Evolutionary conservation across 2,113 vertebrate species (phyloP).

Genomic region (Ammodytes marinus): DNA sequence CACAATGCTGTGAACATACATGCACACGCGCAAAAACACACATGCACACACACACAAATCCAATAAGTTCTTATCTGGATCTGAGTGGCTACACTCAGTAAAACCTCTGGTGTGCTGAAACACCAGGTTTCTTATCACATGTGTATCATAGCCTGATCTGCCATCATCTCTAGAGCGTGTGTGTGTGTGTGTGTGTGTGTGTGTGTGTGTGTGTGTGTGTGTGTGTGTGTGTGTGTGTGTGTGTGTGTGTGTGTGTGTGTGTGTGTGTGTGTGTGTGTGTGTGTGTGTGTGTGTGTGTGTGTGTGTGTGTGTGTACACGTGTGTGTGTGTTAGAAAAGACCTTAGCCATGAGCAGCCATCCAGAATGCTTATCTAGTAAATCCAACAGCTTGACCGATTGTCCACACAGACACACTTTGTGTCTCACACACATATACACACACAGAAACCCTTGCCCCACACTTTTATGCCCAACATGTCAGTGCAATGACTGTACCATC

Average conservation of each 20-base stretch:
- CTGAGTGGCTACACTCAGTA: slow-evolving; percentile 51
- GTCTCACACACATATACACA: slow-evolving; percentile 26
- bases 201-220: slow-evolving; percentile 2
- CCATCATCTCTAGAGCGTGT: slow-evolving; percentile 46
- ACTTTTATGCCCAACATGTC: slow-evolving; percentile 34
- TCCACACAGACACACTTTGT: slow-evolving; percentile 49
- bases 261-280: slow-evolving; percentile 5
- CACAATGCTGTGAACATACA: not conserved
- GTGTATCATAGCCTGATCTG: slow-evolving; percentile 63
- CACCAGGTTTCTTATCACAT: slow-evolving; percentile 59
- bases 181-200: slow-evolving; percentile 12
- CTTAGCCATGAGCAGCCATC: slow-evolving; percentile 66
- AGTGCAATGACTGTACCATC: slow-evolving; percentile 55
- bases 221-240: not conserved
- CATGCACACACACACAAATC: slow-evolving; percentile 39
- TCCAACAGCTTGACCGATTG: slow-evolving; percentile 75
- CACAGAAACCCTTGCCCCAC: slow-evolving; percentile 7
- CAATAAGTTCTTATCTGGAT: slow-evolving; percentile 60
- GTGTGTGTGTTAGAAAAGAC: slow-evolving; percentile 32
- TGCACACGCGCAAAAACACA: slow-evolving; percentile 14
- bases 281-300: not conserved
- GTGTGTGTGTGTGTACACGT: not conserved
- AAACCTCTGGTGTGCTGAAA: slow-evolving; percentile 68
- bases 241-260: not conserved
- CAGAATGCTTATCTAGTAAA: slow-evolving; percentile 79